A percentile compares a stretch with the other conserved stretches of the same genome.
These are phyloP conservation scores for Phrynosoma platyrhinos DNA, from an alignment of 2,113 vertebrate genomes.

Conservation along the genomic window DNA sequence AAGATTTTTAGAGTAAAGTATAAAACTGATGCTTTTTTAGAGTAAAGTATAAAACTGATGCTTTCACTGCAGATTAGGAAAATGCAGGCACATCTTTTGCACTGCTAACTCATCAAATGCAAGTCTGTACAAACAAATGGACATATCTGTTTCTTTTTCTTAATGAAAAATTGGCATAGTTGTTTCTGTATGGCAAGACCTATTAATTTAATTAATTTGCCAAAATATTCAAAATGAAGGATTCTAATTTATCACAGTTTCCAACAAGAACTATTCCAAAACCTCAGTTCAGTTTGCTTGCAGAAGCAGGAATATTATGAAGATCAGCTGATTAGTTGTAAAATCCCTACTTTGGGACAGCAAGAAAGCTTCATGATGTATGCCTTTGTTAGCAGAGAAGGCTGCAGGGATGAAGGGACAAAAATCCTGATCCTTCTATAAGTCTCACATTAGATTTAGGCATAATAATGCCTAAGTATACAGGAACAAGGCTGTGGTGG, in stretches of 20 bases:
- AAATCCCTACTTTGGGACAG: no score
- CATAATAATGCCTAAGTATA: not conserved
- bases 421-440: no score
- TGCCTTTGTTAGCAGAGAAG: no score
- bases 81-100: not conserved
- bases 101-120: not conserved
- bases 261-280: not conserved
- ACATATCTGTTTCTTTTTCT: no score
- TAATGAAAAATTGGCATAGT: slow-evolving; percentile 25
- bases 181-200: slow-evolving; percentile 24
- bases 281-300: not conserved
- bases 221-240: slow-evolving; percentile 40
- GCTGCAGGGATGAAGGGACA: no score
- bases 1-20: no score
- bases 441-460: no score
- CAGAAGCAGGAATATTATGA: not conserved
- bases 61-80: not conserved
- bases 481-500: not conserved
- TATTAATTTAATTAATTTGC: not conserved
- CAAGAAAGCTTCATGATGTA: no score
- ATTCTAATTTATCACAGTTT: not conserved
- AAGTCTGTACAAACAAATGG: not conserved
- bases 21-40: no score
- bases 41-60: not conserved
- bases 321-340: not conserved